phyloP scores from a whole-genome alignment of 2,888 invertebrate species.

The Mythimna lalbum region DNA sequence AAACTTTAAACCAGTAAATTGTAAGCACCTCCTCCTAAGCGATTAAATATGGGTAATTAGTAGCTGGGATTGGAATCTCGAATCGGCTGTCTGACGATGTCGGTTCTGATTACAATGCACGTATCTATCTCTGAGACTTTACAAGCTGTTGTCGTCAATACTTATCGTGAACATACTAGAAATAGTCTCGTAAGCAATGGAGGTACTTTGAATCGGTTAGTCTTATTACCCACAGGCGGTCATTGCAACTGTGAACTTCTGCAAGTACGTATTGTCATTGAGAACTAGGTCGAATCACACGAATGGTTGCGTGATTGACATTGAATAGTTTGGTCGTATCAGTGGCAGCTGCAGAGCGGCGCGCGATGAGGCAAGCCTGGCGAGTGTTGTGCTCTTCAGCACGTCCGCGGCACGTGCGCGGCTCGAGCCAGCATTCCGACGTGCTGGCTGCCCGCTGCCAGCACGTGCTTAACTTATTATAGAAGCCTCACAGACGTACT shows the following conservation, averaged over 20 bases:
- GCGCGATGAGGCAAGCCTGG: not conserved
- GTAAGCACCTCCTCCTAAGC: not conserved
- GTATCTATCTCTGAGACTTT: not conserved
- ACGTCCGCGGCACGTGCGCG: slow-evolving; percentile 49
- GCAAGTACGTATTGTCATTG: not conserved
- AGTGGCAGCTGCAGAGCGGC: not conserved
- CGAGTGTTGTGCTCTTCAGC: slow-evolving; percentile 7
- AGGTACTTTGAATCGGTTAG: not conserved
- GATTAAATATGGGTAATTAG: not conserved
- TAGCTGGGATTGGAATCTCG: not conserved
- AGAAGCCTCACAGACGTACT: not conserved
- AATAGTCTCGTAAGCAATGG: not conserved
- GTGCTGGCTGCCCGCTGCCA: slow-evolving; percentile 22
- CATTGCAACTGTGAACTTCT: too few species aligned
- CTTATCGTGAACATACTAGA: not conserved
- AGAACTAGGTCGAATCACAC: not conserved
- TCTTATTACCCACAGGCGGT: too few species aligned
- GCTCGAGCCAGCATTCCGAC: slow-evolving; percentile 45
- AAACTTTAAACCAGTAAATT: not conserved
- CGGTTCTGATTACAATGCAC: not conserved
- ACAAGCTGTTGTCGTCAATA: not conserved
- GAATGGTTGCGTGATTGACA: not conserved
- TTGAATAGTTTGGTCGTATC: not conserved
- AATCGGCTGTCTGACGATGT: too few species aligned
- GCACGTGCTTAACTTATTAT: slow-evolving; percentile 34